Conservation (phyloP, 2,113 vertebrate genomes). For the Etheostoma spectabile region DNA sequence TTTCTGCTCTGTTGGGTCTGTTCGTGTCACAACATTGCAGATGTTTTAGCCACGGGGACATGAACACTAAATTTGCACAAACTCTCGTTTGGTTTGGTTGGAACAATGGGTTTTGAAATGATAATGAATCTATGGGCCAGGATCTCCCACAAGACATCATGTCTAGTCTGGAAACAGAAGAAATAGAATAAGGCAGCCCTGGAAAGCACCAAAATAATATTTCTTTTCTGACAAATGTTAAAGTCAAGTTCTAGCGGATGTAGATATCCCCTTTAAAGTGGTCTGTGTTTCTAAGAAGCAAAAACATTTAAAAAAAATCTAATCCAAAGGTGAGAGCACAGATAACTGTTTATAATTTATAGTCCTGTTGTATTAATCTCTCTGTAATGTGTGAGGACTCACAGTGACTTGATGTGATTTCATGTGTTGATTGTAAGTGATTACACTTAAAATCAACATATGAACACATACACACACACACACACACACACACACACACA, state of each 20-base stretch:
- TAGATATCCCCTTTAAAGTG: slow-evolving; percentile 38
- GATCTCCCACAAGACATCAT: slow-evolving; percentile 64
- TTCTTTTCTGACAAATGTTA: slow-evolving; percentile 43
- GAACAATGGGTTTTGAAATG: slow-evolving; percentile 80
- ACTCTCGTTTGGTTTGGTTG: slow-evolving; percentile 68
- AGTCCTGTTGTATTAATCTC: slow-evolving; percentile 8
- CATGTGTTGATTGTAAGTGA: slow-evolving; percentile 18
- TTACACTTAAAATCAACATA: too few species aligned
- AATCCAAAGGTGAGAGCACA: slow-evolving; percentile 24
- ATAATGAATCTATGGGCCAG: slow-evolving; percentile 77
- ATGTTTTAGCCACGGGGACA: slow-evolving; percentile 74
- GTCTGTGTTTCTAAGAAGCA: slow-evolving; percentile 20
- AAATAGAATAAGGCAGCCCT: slow-evolving; percentile 61
- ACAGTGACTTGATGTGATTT: neutral
- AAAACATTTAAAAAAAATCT: slow-evolving; percentile 20
- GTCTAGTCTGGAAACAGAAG: slow-evolving; percentile 66
- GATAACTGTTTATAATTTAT: slow-evolving; percentile 21
- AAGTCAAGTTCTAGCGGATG: slow-evolving; percentile 52
- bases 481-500: neutral
- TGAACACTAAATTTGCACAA: slow-evolving; percentile 71
- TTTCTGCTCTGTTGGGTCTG: slow-evolving; percentile 69
- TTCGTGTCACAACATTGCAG: slow-evolving; percentile 69
- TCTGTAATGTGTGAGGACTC: slow-evolving; percentile 3
- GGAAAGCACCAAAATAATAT: slow-evolving; percentile 52
- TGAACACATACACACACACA: neutral